Percentiles rank a stretch among this genome's conserved stretches.
Conservation (phyloP, 2,797 vertebrate species). For the Periophthalmus magnuspinnatus region DNA sequence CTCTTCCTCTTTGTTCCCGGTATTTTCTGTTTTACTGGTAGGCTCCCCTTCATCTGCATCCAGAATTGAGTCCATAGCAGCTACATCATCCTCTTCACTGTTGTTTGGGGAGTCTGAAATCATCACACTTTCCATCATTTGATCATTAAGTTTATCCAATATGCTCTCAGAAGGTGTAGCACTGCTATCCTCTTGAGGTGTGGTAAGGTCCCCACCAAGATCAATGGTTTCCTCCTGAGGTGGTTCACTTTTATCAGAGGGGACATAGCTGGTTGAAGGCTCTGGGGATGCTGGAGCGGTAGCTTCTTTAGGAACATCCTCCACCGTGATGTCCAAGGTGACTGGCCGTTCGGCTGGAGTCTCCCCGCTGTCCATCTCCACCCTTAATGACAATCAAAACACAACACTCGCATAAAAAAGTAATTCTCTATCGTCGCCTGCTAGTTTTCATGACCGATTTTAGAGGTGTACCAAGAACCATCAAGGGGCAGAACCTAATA, state of each 20-base stretch:
- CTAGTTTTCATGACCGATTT: constrained; percentile 25
- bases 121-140: constrained; percentile 98
- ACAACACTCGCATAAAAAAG: background rate
- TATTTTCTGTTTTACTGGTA: background rate
- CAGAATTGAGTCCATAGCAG: constrained; percentile 83
- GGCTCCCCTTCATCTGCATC: constrained; percentile 60
- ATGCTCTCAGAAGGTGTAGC: constrained; percentile 80
- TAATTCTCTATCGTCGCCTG: background rate
- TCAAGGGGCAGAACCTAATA: background rate
- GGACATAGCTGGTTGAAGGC: constrained; percentile 22
- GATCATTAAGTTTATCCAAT: constrained; percentile 89
- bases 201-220: constrained; percentile 83
- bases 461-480: background rate
- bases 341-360: constrained; percentile 71
- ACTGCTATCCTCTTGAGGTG: constrained; percentile 82
- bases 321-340: constrained; percentile 71
- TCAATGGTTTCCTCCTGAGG: constrained; percentile 90
- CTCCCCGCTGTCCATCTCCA: constrained; percentile 73
- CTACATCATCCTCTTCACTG: constrained; percentile 91
- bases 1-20: constrained; percentile 15
- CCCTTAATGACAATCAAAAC: constrained; percentile 28
- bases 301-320: constrained; percentile 45
- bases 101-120: constrained; percentile 96
- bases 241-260: constrained; percentile 62
- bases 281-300: constrained; percentile 15